Base-by-base conservation (phyloP, 2,113 vertebrate species). In the western clawed frog (Xenopus tropicalis) region DNA sequence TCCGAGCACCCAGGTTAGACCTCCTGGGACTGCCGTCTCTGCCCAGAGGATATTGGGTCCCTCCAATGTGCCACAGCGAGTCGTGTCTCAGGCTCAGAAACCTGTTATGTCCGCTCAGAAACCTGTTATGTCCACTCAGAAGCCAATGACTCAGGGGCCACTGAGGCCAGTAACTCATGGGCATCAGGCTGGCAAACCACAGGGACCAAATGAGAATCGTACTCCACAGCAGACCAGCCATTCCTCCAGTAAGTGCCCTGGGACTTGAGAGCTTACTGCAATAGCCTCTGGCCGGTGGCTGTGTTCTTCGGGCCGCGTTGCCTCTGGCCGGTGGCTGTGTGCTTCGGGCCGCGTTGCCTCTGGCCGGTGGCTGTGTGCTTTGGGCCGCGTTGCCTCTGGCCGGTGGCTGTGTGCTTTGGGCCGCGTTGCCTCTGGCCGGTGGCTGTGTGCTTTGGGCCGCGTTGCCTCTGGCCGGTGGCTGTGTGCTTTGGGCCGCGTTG, bases 11-110 rank as follows among this genome's bases (percentile, higher is more conserved):
- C 92, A 89, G 65, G 78, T 56, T 22, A 70, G 21, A 0, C 51
- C 61, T 0, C 83, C 80, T 21, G 71, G 74, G 1, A 69, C 58
- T 0, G 80, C 82, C 5, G 80, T 80, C 14, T 86, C 83, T 14
- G 81, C 91, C 0, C 91, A 91, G 22, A 86, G 89, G 0, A 83
- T 95, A 25, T 74, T 95, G 0, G 88, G 90, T 13, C 59, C 89
- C 21, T 86, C 91, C 0, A 96, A 94, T 64, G 87, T 90, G 20
- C 85, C 92, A 0, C 94, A 94, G 80, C 84, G 93, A 2, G 62
- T 90, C 42, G 91, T 87, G 56, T 81, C 88, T 16, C 86, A 71
- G 24, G 73, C 16, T 1, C 84, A 74, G 14, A 90, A 77, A 23
- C 1, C 79, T 3, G 19, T 1, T 0, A 29, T 2, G 21, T n/a